These are phyloP conservation scores for Lepus americanus DNA, from an alignment of 2,113 vertebrate species.

Conservation along the genomic window DNA sequence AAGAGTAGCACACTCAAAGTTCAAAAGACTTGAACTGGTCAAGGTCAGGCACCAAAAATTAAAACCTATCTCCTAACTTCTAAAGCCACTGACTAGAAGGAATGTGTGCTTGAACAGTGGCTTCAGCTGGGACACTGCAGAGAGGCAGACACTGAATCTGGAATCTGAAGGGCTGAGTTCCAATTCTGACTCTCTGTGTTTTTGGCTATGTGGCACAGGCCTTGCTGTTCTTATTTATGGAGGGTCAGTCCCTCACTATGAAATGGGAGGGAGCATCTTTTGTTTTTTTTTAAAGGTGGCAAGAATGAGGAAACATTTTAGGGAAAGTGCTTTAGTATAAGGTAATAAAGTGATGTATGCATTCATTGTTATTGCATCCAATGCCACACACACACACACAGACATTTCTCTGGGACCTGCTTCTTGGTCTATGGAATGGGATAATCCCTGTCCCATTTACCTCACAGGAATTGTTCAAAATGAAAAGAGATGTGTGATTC, in stretches of 20 bases:
- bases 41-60: constrained; percentile 5
- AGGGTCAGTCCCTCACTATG: neutral
- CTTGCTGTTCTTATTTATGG: neutral
- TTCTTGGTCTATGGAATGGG: constrained; percentile 24
- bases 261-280: neutral
- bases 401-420: neutral
- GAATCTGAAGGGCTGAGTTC: constrained; percentile 1
- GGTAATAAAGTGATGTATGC: constrained; percentile 2
- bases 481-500: neutral
- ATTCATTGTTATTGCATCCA: neutral
- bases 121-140: constrained; percentile 21
- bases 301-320: neutral
- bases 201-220: neutral
- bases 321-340: constrained; percentile 43
- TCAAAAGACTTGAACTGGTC: neutral
- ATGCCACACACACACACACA: too few relatives aligned
- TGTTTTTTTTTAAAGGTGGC: neutral
- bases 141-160: constrained; percentile 15
- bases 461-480: constrained; percentile 36
- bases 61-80: neutral
- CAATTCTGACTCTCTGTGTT: neutral
- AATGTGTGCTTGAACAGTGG: neutral
- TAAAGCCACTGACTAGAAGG: constrained; percentile 29
- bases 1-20: neutral
- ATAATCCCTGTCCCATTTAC: neutral